Base-by-base conservation (phyloP, 92 coral and sea anemone species). In the Porites cylindrica region DNA sequence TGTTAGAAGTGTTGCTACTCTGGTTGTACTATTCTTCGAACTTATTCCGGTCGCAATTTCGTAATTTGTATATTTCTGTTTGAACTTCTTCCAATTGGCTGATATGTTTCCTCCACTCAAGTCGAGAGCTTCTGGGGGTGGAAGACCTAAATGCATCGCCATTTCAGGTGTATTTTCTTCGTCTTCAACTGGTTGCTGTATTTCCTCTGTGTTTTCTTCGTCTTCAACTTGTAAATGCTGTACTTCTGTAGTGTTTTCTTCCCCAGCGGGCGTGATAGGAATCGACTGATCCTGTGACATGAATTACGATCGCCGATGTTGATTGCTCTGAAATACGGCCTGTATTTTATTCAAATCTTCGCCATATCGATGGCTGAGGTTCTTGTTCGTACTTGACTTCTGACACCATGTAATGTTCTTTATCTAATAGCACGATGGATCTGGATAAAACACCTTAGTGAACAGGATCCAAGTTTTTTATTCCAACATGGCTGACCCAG, bases 21-120 rank as follows among this genome's bases (percentile, higher is more conserved):
- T 82, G 63, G 82, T 67, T 62, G 88, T 71, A 38, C 85, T 70
- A 53, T 72, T 62, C 76, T 85, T 88, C 67, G 4, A 47, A 38
- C 24, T 76, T 14, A 87, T 87, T 56, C 88, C 82, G 0, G 91
- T 88, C 7, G 90, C 90, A 17, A 79, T 85, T 79, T 85, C 86
- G 76, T 79, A 90, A 64, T 90, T 86, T 14, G 72, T 58, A 56
- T 72, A 80, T 78, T 81, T 90, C 83, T 90, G 77, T 61, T 89
- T 84, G 81, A 89, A 83, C 81, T 85, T 84, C 59, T 86, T 84
- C 90, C 87, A 72, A 66, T 90, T 90, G 26, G 58, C 84, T 7
- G 93, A 85, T 0, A 85, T 64, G 80, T 85, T 85, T 79, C 93
- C 93, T 11, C 93, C 82, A 77, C 72, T 90, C 61, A 80, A 76